Evolutionary conservation across 1,140 invertebrate genomes (phyloP), one percentile per base, ranked within the genome.

Genomic region (Tribolium madens): DNA sequence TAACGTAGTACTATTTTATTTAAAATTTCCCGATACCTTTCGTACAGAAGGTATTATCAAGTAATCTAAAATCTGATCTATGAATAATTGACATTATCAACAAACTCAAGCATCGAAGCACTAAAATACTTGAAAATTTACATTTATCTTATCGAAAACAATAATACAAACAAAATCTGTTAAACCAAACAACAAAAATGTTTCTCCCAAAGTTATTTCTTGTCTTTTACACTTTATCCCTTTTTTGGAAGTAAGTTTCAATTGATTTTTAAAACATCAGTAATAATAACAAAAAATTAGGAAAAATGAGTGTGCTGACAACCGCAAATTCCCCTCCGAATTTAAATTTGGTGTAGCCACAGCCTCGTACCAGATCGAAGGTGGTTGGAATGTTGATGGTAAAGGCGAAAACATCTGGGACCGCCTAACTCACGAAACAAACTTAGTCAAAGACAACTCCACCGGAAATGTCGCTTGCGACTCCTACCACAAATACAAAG

Each of bases 401-500:
- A 84, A 86, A 81, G 87, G 87, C 6, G 87, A 31, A 36, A 73
- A 73, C 15, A 73, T 73, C 50, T 73, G 71, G 50, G 71, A 73
- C 17, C 21, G 9, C 26, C n/a, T 53, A 33, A 52, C 48, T 10
- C 71, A 69, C 14, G 6, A 26, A 31, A 15, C 64, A 50, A 2
- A 26, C 21, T 33, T 14, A 6, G 13, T 57, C 12, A 1, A n/a
- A 2, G 50, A 75, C 15, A n/a, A 57, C 12, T 10, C 50, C 15
- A 77, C 12, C 15, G 90, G 88, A 6, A 89, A 91, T 79, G 79
- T 90, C 2, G 89, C 90, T 47, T 87, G 88, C 68, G 88, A 91
- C 81, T 89, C 89, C 14, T 91, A 91, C 77, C 87, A 91, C 79
- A 87, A 88, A 78, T 89, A 87, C 73, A 86, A 87, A 79, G 85